Percentiles rank a stretch among this genome's conserved stretches.
Evolutionary conservation across 2,888 invertebrate genomes (phyloP).

Genomic region (Drosophila barbarae): DNA sequence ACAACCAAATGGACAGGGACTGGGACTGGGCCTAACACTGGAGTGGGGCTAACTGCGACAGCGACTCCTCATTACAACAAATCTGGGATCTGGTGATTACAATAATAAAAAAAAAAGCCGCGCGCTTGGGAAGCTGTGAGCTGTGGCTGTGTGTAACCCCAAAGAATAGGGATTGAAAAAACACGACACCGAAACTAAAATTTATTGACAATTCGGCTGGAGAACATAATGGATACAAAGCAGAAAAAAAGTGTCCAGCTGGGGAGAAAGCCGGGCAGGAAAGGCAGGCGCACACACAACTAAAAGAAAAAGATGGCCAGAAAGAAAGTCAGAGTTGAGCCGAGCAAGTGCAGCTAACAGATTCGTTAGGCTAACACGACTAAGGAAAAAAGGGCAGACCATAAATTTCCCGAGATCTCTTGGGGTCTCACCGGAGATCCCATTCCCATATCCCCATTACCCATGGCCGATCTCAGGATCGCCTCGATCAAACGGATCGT

Average conservation of each 20-base stretch:
- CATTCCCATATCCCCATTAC: slow-evolving; percentile 15
- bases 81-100: slow-evolving; percentile 58
- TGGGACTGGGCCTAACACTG: slow-evolving; percentile 2
- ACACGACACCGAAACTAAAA: slow-evolving; percentile 60
- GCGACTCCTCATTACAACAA: slow-evolving; percentile 68
- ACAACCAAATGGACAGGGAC: slow-evolving; percentile 38
- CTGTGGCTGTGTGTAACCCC: slow-evolving; percentile 21
- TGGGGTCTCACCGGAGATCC: slow-evolving; percentile 12
- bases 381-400: slow-evolving; percentile 41
- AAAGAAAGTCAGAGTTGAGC: slow-evolving; percentile 48
- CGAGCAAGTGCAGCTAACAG: slow-evolving; percentile 44
- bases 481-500: slow-evolving; percentile 65
- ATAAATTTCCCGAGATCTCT: slow-evolving; percentile 57
- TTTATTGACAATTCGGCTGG: slow-evolving; percentile 65
- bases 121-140: slow-evolving; percentile 39
- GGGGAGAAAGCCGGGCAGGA: slow-evolving; percentile 56
- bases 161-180: slow-evolving; percentile 20
- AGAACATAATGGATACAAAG: slow-evolving; percentile 59
- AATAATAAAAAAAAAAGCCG: slow-evolving; percentile 57
- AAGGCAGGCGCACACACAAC: slow-evolving; percentile 5
- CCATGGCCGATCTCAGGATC: slow-evolving; percentile 23
- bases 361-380: slow-evolving; percentile 35
- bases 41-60: slow-evolving; percentile 19
- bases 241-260: slow-evolving; percentile 68
- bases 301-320: slow-evolving; percentile 50